Base-by-base conservation (phyloP, 2,888 invertebrate genomes). In the Gymnoscelis rufifasciata region DNA sequence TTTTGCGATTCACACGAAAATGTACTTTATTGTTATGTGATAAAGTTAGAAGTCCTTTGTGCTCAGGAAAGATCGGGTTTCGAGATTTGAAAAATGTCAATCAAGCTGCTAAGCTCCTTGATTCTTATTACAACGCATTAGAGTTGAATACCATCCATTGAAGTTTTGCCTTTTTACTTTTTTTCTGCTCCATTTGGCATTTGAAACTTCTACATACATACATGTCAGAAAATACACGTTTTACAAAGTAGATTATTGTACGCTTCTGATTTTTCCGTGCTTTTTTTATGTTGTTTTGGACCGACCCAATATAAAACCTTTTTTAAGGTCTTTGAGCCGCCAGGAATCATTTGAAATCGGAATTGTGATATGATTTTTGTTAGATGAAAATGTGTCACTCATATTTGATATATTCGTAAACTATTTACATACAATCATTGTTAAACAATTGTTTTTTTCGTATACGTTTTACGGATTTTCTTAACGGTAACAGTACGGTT, bases 161-260 rank as follows among this genome's bases (percentile, higher is more conserved):
- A 58, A 47, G 29, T 35, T 30, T 8, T 2, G 3, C 11, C 40
- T 36, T 45, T 47, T 42, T 12, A 12, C 31, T 2, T 7, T 43
- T 43, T 37, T 51, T 44, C 31, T 40, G 19, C 31, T 27, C 38
- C 44, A 47, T 55, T 55, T 51, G 53, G 29, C 37, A 12, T 23
- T 7, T 47, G 52, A 31, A 47, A n/a, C 28, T 28, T 12, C 33
- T 27, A 35, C 40, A 43, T 15, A 31, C 13, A 38, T 31, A 39
- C 49, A 54, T 54, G 52, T 49, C 52, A 51, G 33, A 39, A 37
- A 33, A 33, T 33, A 38, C 33, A 38, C 26, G 43, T 49, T 44
- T 35, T 19, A n/a, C 12, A 10, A 15, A 33, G 35, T 35, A 35
- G 35, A 35, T 19, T 35, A 35, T 35, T 35, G n/a, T 23, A 0